These are phyloP conservation scores for Orchestia grillus DNA, from an alignment of 1,140 invertebrate species.

Conservation along the genomic window DNA sequence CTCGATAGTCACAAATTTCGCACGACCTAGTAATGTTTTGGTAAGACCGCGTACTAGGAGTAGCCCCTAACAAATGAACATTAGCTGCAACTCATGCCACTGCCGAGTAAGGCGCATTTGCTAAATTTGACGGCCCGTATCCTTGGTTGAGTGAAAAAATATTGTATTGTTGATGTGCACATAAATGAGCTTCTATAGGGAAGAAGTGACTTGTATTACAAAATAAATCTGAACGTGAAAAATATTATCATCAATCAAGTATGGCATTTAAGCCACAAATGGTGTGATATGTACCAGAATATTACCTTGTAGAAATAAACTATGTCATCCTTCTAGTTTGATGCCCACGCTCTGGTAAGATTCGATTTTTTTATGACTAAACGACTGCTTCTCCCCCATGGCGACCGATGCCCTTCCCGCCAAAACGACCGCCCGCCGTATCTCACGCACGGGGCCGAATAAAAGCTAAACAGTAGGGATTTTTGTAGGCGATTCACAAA, in stretches of 20 bases:
- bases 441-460: not conserved
- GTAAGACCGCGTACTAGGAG: too few species aligned
- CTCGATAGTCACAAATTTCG: not conserved
- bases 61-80: too few species aligned
- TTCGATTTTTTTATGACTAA: not conserved
- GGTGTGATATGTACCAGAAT: not conserved
- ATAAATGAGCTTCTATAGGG: not conserved
- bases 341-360: not conserved
- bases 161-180: not conserved
- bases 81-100: too few species aligned
- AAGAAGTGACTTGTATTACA: not conserved
- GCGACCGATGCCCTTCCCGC: not conserved
- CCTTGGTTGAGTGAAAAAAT: not conserved
- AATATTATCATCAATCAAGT: not conserved
- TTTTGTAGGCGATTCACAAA: slow-evolving; percentile 31
- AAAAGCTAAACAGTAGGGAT: not conserved
- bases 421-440: not conserved
- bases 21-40: not conserved
- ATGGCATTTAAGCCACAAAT: not conserved
- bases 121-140: not conserved
- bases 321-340: not conserved
- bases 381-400: not conserved
- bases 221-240: not conserved
- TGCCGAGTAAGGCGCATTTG: too few species aligned
- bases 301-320: too few species aligned